Evolutionary conservation across 1,140 invertebrate species (phyloP), one percentile per base, ranked within the genome.

Genomic region (Galendromus occidentalis): DNA sequence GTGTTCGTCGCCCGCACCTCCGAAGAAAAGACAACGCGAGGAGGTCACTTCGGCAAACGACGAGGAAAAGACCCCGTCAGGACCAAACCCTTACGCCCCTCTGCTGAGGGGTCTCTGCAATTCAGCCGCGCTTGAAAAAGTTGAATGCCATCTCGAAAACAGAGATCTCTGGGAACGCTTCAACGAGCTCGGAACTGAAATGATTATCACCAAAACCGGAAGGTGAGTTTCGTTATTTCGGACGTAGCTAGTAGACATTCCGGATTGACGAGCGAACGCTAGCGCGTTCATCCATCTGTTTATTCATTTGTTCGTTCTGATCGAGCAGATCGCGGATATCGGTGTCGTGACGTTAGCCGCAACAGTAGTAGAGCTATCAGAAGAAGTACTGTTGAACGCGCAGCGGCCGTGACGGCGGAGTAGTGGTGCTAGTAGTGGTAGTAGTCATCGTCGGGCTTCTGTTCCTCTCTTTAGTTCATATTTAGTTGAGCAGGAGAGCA

Each of bases 171-270:
- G 78, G 78, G 74, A 91, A 76, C 88, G 91, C 76, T 96, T 96
- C 78, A 88, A 93, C 75, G 85, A 90, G 65, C 78, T 93, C 45
- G 89, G 90, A 67, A 95, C 91, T 0, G 92, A 96, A 76, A 96
- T 96, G 92, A 95, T 96, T 76, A 95, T 96, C 76, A 96, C 92
- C 17, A 95, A 95, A 79, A 91, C 89, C 68, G 92, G 92, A 76
- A 85, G 91, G 91, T 95, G 78, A 80, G 82, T 77, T 22, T 25
- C 22, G 14, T 18, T 44, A 44, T n/a, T n/a, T n/a, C n/a, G n/a
- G 42, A n/a, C 42, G 42, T 12, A 12, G 42, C 42, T 44, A 44
- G 12, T 12, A 20, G 28, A 28, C 14, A 14, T 47, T 14, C 14
- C 14, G 4, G 45, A 4, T 47, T 47, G 18, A 28, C n/a, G n/a